A percentile compares a stretch with the other conserved stretches of the same genome.
These are phyloP conservation scores for Enteromius anoplus DNA, from an alignment of 2,797 vertebrate genomes.

Conservation along the genomic window DNA sequence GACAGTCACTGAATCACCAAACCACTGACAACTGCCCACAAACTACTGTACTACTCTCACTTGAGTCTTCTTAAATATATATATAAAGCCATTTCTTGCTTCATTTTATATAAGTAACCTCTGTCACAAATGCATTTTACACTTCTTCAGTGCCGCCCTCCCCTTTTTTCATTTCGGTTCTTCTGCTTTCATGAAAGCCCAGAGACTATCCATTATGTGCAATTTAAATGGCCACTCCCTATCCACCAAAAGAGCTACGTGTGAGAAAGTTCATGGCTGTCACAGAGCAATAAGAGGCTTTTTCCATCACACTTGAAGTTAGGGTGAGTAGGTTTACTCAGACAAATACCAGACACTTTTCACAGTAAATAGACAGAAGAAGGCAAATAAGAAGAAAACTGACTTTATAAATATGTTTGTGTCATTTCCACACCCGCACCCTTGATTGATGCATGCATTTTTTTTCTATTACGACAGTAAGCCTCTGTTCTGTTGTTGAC, in stretches of 20 bases:
- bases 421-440: background rate
- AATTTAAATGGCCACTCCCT: conserved; percentile 67
- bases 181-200: conserved; percentile 57
- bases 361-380: conserved; percentile 1
- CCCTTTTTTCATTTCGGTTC: conserved; percentile 64
- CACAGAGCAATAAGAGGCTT: conserved; percentile 65
- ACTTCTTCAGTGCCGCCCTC: conserved; percentile 54
- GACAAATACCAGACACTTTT: conserved; percentile 65
- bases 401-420: background rate
- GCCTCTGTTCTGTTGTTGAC: conserved; percentile 24
- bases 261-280: conserved; percentile 62
- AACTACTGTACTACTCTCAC: conserved; percentile 1
- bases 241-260: conserved; percentile 66
- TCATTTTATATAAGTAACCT: conserved; percentile 18
- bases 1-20: conserved; percentile 33
- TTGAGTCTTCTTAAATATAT: background rate
- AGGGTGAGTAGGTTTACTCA: conserved; percentile 58
- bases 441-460: background rate
- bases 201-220: conserved; percentile 66
- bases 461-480: conserved; percentile 11
- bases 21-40: conserved; percentile 33
- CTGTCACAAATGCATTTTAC: conserved; percentile 58
- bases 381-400: background rate
- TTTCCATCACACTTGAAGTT: conserved; percentile 58
- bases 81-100: conserved; percentile 34